Evolutionary conservation across 2,888 invertebrate genomes (phyloP), one percentile per base, ranked within the genome.

Genomic region (Nasonovia ribisnigri): DNA sequence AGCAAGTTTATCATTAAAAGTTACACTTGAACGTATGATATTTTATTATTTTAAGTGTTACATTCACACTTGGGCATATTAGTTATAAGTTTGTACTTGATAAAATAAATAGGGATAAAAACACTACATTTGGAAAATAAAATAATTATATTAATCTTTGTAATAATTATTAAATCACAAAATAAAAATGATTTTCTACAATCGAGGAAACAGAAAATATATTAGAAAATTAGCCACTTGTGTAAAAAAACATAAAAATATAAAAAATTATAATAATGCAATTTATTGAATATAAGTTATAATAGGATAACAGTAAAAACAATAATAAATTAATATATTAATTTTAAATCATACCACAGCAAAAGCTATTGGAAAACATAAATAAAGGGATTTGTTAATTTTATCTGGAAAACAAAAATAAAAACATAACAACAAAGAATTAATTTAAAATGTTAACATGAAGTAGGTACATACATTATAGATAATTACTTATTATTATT

Each of bases 341-440:
- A 90, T 93, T 90, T 87, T 60, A 60, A 86, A 90, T 93, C 20
- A 67, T 48, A 93, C 84, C 90, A 93, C 57, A 93, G 93, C 90
- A 86, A 86, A 93, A 90, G 90, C 93, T 90, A 93, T 48, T 93
- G 90, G 90, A 93, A 93, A 93, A 90, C 93, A 93, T 93, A 67
- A 84, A 90, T 90, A 86, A 87, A 89, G n/a, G 93, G 93, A 86
- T 90, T 93, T 90, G 60, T 90, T 90, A 93, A 48, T 90, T 67
- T 90, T 90, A 51, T 90, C 67, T 90, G 86, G 16, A 89, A 90
- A 93, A 93, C 16, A 88, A 88, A 88, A 92, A 67, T 29, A 86
- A 93, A 93, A 57, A 77, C 10, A 77, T 13, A 93, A 93, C 24
- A 88, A 88, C 48, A 90, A 84, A 57, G 84, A 67, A 88, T 92